Base-by-base conservation (phyloP, 2,113 vertebrate genomes). In the Pseudorectes ferrugineus region DNA sequence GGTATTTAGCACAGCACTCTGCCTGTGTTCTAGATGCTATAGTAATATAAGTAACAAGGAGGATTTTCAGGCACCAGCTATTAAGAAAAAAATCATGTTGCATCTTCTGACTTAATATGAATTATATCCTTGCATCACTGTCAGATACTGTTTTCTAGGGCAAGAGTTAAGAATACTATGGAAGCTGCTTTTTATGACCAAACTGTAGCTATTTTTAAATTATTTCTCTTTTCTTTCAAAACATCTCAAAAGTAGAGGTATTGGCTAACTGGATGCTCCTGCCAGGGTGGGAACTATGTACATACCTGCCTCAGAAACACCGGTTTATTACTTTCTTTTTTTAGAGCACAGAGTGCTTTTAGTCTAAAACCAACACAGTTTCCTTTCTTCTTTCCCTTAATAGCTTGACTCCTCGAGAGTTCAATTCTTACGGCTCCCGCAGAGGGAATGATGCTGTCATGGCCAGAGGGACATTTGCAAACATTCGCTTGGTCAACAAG, bases 371-470 rank as follows among this genome's bases (percentile, higher is more conserved):
- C 11, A 73, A 36, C 25, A 33, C 2, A 3, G 2, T 70, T 78
- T 31, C 14, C 18, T 26, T 42, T 73, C 51, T 74, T 51, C 43
- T 94, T 93, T 85, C 18, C 19, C 3, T 61, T 54, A 25, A 86
- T 86, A 99, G 99, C 6, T 89, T 99, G 84, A 98, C 97, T 49
- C 98, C 99, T 29, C 97, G 99, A 63, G 99, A 99, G 61, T 99
- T 99, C 97, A 99, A 99, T 96, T 99, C 99, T 0, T 99, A 99
- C 0, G 99, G 99, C 82, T 99, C 99, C 21, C 99, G 99, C 21
- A 98, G 99, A 89, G 99, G 99, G 6, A 99, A 99, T 1, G 99
- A 99, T 9, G 99, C 99, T 9, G 97, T 99, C 74, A 99, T 99
- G 99, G 98, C 98, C 15, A 98, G 99, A 79, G 99, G 99, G 31